Base-by-base conservation (phyloP, 2,113 vertebrate species). In the Carollia perspicillata region DNA sequence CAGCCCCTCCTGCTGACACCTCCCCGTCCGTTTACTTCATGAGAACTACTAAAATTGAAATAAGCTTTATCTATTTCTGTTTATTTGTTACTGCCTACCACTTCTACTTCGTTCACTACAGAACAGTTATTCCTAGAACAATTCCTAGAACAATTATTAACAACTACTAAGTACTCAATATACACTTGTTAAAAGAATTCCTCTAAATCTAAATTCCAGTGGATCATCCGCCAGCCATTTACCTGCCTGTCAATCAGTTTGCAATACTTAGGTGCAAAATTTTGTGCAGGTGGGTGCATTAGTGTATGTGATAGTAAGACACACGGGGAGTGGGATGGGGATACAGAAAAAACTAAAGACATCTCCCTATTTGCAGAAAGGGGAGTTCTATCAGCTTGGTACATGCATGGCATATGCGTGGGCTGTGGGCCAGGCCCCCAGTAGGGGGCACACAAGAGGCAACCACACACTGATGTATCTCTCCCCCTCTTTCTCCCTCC, bases 121-220 rank as follows among this genome's bases (percentile, higher is more conserved):
- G 37, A n/a, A 65, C n/a, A n/a, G n/a, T n/a, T n/a, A n/a, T n/a
- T n/a, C n/a, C n/a, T n/a, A n/a, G n/a, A n/a, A n/a, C 6, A 33
- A 8, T 68, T 89, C 23, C 2, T 18, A 83, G 17, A 26, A 71
- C 5, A 90, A 33, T 63, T 66, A n/a, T 78, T 88, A 78, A 18
- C 26, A 53, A 47, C 65, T 9, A 78, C 0, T 63, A 88, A 69
- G 47, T 22, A 47, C 13, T 77, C 14, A 26, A 72, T 90, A 60
- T 37, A 40, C 66, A 77, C 83, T 93, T 86, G 13, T 33, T 84
- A 18, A 94, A 10, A 37, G 9, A 5, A 88, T 80, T 74, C 65
- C 53, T 79, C 18, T 40, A 80, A 66, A 37, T 84, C 28, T 66
- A 81, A 95, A 28, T 92, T 83, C 12, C 6, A 80, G 33, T 44